phyloP scores from a whole-genome alignment of 1,140 invertebrate species.

The Cylas formicarius region DNA sequence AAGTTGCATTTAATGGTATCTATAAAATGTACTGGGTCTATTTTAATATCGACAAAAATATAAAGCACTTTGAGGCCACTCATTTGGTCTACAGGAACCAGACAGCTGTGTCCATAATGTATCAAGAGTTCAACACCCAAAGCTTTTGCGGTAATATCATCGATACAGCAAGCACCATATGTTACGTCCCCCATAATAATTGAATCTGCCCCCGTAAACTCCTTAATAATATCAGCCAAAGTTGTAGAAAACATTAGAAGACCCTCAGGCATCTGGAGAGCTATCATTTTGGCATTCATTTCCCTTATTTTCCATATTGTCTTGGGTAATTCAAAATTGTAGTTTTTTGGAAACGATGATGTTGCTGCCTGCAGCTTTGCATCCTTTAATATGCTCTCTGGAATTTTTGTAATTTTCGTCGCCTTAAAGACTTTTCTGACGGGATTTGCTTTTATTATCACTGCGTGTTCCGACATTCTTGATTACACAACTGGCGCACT shows the following conservation, averaged over 20 bases:
- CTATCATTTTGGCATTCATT: constrained; percentile 76
- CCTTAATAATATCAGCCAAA: constrained; percentile 89
- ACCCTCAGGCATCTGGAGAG: constrained; percentile 96
- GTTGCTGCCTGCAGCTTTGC: constrained; percentile 65
- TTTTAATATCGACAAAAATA: constrained; percentile 91
- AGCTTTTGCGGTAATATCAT: constrained; percentile 89
- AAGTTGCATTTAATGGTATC: constrained; percentile 86
- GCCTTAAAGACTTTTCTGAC: constrained; percentile 70
- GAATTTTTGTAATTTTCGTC: constrained; percentile 69
- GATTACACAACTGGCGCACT: background rate
- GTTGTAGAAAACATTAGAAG: constrained; percentile 85
- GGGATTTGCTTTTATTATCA: constrained; percentile 69
- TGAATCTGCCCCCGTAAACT: constrained; percentile 87
- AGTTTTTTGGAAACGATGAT: constrained; percentile 79
- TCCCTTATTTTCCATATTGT: constrained; percentile 93
- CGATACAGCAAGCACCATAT: constrained; percentile 99
- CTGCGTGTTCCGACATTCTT: constrained; percentile 37
- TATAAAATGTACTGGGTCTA: constrained; percentile 87
- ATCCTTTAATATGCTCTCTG: constrained; percentile 77
- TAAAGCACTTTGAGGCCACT: constrained; percentile 88
- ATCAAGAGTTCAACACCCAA: constrained; percentile 88
- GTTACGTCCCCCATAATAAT: constrained; percentile 96
- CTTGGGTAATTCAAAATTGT: constrained; percentile 98
- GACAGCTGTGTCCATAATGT: constrained; percentile 97
- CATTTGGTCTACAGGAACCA: constrained; percentile 92